phyloP scores from a whole-genome alignment of 2,113 vertebrate species.

The Spermophilus dauricus region DNA sequence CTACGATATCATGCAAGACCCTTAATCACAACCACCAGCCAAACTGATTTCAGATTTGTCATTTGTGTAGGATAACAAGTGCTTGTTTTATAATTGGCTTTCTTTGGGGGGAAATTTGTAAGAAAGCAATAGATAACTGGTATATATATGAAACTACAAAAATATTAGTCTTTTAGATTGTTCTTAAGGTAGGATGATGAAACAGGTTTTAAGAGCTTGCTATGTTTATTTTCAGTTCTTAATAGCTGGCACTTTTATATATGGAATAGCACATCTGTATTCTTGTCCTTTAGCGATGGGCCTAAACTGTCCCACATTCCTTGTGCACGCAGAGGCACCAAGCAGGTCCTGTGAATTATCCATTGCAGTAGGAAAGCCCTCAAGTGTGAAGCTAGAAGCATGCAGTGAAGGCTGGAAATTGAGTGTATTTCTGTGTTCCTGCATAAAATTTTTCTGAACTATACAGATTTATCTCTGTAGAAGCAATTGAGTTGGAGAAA shows the following conservation, averaged over 20 bases:
- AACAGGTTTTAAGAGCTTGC: neutral
- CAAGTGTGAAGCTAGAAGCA: neutral
- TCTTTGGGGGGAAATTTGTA: neutral
- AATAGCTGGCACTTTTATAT: neutral
- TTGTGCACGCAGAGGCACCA: neutral
- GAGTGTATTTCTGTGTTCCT: neutral
- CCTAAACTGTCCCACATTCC: neutral
- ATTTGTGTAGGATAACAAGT: neutral
- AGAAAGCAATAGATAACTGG: neutral
- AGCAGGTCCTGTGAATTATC: neutral
- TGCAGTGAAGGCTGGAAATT: neutral
- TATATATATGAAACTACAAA: neutral
- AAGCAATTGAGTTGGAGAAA: neutral
- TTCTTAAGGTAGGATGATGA: neutral
- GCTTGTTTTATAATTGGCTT: neutral
- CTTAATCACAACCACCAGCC: neutral
- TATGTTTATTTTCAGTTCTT: neutral
- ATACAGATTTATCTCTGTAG: neutral
- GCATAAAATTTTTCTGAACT: neutral
- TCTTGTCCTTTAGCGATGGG: neutral
- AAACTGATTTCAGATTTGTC: neutral
- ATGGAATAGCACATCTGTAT: neutral
- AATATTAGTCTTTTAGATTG: neutral
- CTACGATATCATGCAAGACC: neutral
- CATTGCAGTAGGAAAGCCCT: accelerated